Conservation (phyloP, 2,113 vertebrate species). For the Pitta sordida region DNA sequence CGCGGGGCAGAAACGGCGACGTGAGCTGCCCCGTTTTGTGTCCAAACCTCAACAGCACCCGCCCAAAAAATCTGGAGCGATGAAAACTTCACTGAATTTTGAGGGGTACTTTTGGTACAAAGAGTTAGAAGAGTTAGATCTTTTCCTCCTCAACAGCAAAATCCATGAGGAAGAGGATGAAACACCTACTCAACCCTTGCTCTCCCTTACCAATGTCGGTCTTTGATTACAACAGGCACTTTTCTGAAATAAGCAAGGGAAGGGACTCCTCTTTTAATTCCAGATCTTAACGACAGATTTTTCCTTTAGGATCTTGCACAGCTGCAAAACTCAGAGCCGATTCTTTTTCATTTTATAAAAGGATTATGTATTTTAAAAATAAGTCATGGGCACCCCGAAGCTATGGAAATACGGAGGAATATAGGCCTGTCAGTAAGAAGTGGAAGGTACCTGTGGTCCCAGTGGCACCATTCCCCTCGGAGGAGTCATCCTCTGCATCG, state of each 20-base stretch:
- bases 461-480: slow-evolving; percentile 96
- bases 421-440: not conserved
- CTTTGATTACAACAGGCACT: not conserved
- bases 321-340: not conserved
- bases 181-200: not conserved
- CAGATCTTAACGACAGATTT: not conserved
- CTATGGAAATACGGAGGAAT: not conserved
- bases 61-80: not conserved
- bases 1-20: not conserved
- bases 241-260: not conserved
- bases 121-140: not conserved
- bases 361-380: not conserved
- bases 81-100: not conserved
- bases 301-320: not conserved
- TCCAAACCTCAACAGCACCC: not conserved
- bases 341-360: not conserved
- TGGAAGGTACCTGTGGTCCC: slow-evolving; percentile 87
- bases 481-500: slow-evolving; percentile 98
- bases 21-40: not conserved
- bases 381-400: not conserved
- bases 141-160: not conserved
- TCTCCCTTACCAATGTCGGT: not conserved
- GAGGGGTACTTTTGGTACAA: not conserved
- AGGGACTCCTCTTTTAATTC: not conserved
- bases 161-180: not conserved